These are phyloP conservation scores for Sinelater perroti DNA, from an alignment of 2,888 invertebrate genomes.

Conservation along the genomic window DNA sequence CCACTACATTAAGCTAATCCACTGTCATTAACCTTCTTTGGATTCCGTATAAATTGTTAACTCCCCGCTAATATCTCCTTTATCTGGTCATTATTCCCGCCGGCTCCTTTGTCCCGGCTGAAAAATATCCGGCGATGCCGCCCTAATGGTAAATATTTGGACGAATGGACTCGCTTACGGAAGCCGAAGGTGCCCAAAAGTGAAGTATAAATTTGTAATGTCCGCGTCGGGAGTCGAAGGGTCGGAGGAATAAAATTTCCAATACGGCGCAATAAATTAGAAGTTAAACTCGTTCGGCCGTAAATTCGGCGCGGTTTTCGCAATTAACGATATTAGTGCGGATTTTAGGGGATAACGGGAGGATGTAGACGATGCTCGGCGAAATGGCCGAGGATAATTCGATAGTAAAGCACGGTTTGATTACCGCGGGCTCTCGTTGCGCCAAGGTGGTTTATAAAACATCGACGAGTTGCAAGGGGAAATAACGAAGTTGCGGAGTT, in stretches of 20 bases:
- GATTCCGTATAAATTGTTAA: constrained; percentile 13
- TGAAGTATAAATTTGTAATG: constrained; percentile 8
- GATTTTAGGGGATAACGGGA: constrained; percentile 38
- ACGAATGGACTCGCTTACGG: background rate
- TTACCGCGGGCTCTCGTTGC: background rate
- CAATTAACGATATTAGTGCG: constrained; percentile 40
- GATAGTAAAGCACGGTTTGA: constrained; percentile 21
- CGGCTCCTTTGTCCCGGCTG: constrained; percentile 10
- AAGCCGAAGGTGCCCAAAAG: background rate
- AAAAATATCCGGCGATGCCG: constrained; percentile 5
- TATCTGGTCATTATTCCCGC: constrained; percentile 15
- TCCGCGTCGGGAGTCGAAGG: constrained; percentile 5
- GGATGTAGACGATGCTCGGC: constrained; percentile 27
- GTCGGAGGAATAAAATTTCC: constrained; percentile 26
- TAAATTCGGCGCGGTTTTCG: constrained; percentile 37
- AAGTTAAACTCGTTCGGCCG: constrained; percentile 31
- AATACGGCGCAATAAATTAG: constrained; percentile 34
- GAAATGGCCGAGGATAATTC: constrained; percentile 27
- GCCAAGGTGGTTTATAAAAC: too few species aligned
- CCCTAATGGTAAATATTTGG: background rate
- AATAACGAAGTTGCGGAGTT: too few species aligned
- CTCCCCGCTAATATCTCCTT: constrained; percentile 11
- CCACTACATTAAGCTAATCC: constrained; percentile 8
- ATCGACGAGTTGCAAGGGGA: too few species aligned
- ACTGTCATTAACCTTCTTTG: constrained; percentile 6